phyloP scores from a whole-genome alignment of 2,888 invertebrate species.

The Drosophila paranaensis region DNA sequence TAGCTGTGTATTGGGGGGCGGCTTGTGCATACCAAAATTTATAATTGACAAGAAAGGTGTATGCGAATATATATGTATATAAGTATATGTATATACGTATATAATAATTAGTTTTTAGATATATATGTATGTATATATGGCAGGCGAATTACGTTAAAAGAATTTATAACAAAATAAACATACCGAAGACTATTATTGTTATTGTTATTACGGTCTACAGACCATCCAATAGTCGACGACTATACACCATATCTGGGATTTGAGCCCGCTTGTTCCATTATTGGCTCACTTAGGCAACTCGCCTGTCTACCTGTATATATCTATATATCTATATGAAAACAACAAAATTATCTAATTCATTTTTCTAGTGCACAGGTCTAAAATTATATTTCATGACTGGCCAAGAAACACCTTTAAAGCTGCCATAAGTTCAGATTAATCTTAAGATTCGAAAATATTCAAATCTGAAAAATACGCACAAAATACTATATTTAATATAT shows the following conservation, averaged over 20 bases:
- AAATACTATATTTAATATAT: background rate
- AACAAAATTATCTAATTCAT: constrained; percentile 1
- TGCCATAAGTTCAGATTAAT: background rate
- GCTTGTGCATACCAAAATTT: constrained; percentile 32
- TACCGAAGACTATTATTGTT: background rate
- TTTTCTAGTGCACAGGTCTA: constrained; percentile 5
- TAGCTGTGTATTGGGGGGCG: constrained; percentile 29
- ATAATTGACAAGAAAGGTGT: constrained; percentile 24
- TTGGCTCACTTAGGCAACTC: constrained; percentile 2
- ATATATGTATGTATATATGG: background rate
- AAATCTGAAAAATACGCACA: background rate
- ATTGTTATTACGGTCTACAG: background rate
- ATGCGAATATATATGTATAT: constrained; percentile 3
- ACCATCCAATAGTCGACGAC: background rate
- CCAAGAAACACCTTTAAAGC: background rate
- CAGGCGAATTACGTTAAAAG: background rate
- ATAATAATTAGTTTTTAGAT: background rate
- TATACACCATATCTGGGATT: constrained; percentile 4
- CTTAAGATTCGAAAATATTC: background rate
- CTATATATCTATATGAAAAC: background rate
- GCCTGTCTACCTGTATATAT: constrained; percentile 2
- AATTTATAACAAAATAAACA: background rate
- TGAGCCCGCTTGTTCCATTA: constrained; percentile 4
- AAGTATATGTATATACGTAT: background rate
- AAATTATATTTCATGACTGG: constrained; percentile 1